Evolutionary conservation across 1,140 invertebrate genomes (phyloP), one percentile per base, ranked within the genome.

Genomic region (Leguminivora glycinivorella): DNA sequence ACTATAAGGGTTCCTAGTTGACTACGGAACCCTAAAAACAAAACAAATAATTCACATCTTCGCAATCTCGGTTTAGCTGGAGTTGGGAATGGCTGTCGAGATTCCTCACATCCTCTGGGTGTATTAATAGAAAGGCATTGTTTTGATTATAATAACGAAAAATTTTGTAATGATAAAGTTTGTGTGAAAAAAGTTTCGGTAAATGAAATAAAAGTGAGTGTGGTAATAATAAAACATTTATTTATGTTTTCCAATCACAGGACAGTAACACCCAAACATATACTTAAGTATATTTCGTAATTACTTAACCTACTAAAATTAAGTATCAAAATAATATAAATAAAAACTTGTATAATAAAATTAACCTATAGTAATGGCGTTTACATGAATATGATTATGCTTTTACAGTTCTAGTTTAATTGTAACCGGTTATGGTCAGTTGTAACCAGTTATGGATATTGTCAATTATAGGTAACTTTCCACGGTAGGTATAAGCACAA

Each of bases 191-290:
- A 38, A 38, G 14, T 34, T 1, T 10, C 2, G 31, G 31, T 0
- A 4, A 52, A 52, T 17, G 6, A 52, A 52, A 52, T n/a, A 22
- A 52, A 10, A 52, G 22, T 22, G 5, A 2, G 1, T 22, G 19
- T 52, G 47, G 47, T 52, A 22, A 67, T 72, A 72, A 58, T 72
- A 72, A 72, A 70, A 72, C 71, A 72, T 72, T 69, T 72, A 70
- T 72, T 70, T 68, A n/a, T n/a, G n/a, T 10, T 63, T 72, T 67
- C 58, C 68, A 72, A 72, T 72, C 71, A 70, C 71, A 72, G 71
- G 52, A 60, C 25, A 12, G 9, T 56, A 68, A 68, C 56, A 72
- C 43, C 25, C 14, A 68, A 34, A 68, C 56, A 60, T 29, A 26
- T 68, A 60, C n/a, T 24, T 60, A 58, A 47, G 4, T 72, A 47